These are phyloP conservation scores for Lasioglossum calceatum DNA, from an alignment of 2,888 invertebrate genomes.

Conservation along the genomic window DNA sequence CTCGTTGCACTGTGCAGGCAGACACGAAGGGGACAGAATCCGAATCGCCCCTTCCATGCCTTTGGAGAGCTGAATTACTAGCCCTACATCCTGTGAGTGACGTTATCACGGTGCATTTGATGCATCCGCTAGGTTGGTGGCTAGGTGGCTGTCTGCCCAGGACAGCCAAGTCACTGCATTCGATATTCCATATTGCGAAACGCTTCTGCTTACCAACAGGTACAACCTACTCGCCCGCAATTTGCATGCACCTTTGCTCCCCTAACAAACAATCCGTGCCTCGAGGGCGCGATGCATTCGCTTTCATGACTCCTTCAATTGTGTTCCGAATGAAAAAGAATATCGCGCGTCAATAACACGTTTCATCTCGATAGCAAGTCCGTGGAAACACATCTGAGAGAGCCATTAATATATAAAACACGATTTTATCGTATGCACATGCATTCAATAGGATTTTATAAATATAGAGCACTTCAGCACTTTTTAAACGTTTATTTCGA, in stretches of 20 bases:
- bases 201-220: slow-evolving; percentile 68
- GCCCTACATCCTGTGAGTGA: slow-evolving; percentile 76
- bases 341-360: not conserved
- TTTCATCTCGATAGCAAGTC: not conserved
- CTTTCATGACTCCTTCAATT: not conserved
- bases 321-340: not conserved
- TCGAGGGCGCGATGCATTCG: not conserved
- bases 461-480: not conserved
- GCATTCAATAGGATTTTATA: not conserved
- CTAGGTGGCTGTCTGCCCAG: slow-evolving; percentile 69
- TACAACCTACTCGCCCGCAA: slow-evolving; percentile 45
- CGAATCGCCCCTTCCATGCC: slow-evolving; percentile 50
- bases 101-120: slow-evolving; percentile 76
- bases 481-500: not conserved
- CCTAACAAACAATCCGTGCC: slow-evolving; percentile 32
- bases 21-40: slow-evolving; percentile 40
- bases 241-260: slow-evolving; percentile 48
- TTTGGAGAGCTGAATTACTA: slow-evolving; percentile 66
- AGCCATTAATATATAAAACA: not conserved
- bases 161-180: slow-evolving; percentile 73
- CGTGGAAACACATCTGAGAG: not conserved
- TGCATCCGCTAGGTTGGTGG: slow-evolving; percentile 68
- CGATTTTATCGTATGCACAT: not conserved
- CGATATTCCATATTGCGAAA: slow-evolving; percentile 72
- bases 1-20: slow-evolving; percentile 50